These are phyloP conservation scores for Chondrilla cf. caribensis DNA, from an alignment of 37 sponge, comb jelly and placozoan genomes.

Conservation along the genomic window DNA sequence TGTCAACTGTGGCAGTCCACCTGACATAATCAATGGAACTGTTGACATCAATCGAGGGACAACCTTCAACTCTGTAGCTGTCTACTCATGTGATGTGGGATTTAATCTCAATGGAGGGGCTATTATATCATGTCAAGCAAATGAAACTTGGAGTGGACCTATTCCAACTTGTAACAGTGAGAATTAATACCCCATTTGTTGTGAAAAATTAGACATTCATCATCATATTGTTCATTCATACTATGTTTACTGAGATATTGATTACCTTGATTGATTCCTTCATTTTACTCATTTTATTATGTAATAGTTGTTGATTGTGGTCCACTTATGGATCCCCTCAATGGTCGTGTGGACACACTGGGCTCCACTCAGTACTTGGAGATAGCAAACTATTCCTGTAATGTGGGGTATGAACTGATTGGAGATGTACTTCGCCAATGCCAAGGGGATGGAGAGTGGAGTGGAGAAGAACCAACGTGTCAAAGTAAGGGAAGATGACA, in stretches of 20 bases:
- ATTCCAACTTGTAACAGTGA: constrained; percentile 19
- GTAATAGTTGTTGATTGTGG: constrained; percentile 20
- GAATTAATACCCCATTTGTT: no score
- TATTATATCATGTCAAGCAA: background rate
- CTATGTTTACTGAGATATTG: background rate
- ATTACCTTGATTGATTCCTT: background rate
- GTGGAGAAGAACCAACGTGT: constrained; percentile 5
- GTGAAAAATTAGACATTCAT: no score
- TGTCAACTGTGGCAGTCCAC: background rate
- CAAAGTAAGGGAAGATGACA: background rate
- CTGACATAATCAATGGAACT: background rate
- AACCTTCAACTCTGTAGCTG: constrained; percentile 18
- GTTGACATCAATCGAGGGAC: constrained; percentile 1
- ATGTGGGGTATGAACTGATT: background rate
- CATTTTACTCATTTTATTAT: no score
- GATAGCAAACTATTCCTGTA: background rate
- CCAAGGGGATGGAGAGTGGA: background rate
- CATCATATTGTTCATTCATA: no score
- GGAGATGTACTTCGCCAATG: background rate
- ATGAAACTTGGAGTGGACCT: constrained; percentile 20
- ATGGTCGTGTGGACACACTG: background rate
- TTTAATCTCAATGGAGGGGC: background rate
- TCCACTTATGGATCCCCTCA: background rate
- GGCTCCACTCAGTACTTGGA: background rate
- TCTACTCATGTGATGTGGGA: constrained; percentile 3